These are phyloP conservation scores for Eremophila alpestris DNA, from an alignment of 2,797 vertebrate species.

Conservation along the genomic window DNA sequence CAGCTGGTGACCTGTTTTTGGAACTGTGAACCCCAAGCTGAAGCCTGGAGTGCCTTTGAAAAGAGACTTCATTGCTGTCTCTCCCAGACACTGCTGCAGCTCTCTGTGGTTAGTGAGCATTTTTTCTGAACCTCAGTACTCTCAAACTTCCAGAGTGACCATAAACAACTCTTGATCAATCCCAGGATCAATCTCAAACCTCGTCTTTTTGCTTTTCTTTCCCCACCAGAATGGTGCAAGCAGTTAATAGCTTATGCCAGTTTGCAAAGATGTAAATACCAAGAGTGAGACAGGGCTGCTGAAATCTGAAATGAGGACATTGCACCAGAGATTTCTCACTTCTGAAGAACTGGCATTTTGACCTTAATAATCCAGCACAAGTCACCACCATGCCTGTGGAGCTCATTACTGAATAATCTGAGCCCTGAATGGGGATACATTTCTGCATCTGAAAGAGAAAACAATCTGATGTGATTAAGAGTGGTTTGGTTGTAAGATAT, in stretches of 20 bases:
- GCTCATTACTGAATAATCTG: neutral
- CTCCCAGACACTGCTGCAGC: neutral
- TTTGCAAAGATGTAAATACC: neutral
- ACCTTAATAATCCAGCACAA: neutral
- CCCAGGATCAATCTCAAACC: neutral
- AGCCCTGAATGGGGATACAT: neutral
- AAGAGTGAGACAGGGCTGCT: neutral
- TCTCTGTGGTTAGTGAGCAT: neutral
- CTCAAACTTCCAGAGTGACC: neutral
- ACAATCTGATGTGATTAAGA: neutral
- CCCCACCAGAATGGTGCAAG: neutral
- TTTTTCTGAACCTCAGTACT: neutral
- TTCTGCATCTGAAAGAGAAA: neutral
- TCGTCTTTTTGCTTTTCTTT: fast-evolving
- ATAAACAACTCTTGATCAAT: neutral
- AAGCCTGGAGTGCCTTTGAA: neutral
- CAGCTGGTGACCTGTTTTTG: neutral
- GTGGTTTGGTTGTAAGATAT: neutral
- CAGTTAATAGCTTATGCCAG: neutral
- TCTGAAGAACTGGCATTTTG: slow-evolving; percentile 1
- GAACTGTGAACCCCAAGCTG: neutral
- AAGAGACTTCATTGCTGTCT: neutral
- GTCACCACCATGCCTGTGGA: neutral
- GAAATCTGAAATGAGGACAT: neutral
- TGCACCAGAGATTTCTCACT: neutral